Base-by-base conservation (phyloP, 1,140 invertebrate species). In the Leptinotarsa lineolata region DNA sequence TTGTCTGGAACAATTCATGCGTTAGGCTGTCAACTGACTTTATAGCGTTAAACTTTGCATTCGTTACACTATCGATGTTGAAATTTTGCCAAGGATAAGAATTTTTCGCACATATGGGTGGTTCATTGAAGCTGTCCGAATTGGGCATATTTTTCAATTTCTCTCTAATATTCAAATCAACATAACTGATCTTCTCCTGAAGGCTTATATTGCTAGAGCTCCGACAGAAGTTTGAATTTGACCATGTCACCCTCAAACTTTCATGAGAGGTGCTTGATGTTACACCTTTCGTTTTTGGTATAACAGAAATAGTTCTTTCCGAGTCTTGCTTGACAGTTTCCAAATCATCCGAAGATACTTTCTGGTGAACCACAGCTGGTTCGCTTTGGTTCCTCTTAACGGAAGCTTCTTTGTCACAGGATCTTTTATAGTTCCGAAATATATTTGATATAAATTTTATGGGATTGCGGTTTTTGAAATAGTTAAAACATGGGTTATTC, bases 381-480 rank as follows among this genome's bases (percentile, higher is more conserved):
- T 45, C 66, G 45, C 66, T 68, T 46, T 68, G 66, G n/a, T 68
- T 68, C 21, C 66, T 68, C 20, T 68, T 68, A 15, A 68, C n/a
- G 16, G 61, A 63, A 4, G 13, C 24, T 63, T 30, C 13, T 5
- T 46, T 22, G 8, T 68, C 66, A 20, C 30, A 68, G 11, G 66
- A 68, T 39, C 45, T 68, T 46, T 68, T 68, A 21, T 68, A 68
- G 22, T 68, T 68, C 45, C 66, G 24, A 45, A 68, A 68, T 18
- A 68, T 68, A 21, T 68, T 68, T 13, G 45, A 68, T 22, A 68
- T 68, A 18, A 68, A 68, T 68, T 68, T 68, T 39, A 68, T 45
- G 4, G 66, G 66, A 16, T 68, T 48, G 16, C 66, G 30, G 21
- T 45, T 68, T 22, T 39, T 68, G 66, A 68, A 46, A 39, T 68